These are phyloP conservation scores for Cololabis saira DNA, from an alignment of 2,113 vertebrate species.

Conservation along the genomic window DNA sequence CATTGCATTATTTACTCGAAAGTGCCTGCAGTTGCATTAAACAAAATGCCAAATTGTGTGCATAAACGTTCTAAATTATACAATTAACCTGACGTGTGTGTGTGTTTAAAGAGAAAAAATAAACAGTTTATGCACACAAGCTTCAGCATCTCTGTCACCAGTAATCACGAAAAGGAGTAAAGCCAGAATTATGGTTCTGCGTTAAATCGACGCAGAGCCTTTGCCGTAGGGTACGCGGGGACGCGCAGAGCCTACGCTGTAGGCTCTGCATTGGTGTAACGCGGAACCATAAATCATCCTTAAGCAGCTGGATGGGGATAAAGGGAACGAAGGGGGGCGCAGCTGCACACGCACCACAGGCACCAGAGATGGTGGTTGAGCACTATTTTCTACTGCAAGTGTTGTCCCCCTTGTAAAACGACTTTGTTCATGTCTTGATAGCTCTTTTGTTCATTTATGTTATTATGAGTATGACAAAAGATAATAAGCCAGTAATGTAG, in stretches of 20 bases:
- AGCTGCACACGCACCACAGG: neutral
- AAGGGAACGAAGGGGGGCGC: slow-evolving; percentile 8
- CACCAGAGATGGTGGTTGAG: neutral
- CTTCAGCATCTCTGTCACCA: too few species aligned
- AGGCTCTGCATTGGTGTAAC: too few species aligned
- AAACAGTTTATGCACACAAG: neutral
- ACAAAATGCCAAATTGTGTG: too few species aligned
- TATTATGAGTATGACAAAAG: neutral
- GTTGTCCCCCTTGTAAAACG: neutral
- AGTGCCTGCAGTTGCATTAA: too few species aligned
- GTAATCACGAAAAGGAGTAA: neutral
- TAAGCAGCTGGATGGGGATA: slow-evolving; percentile 3
- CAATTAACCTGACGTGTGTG: too few species aligned
- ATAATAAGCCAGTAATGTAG: neutral
- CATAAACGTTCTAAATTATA: too few species aligned
- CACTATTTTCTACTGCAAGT: neutral
- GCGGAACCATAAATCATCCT: too few species aligned
- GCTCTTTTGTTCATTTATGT: neutral
- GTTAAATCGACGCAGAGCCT: too few species aligned
- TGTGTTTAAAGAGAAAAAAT: too few species aligned
- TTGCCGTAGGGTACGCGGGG: too few species aligned
- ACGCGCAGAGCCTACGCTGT: too few species aligned
- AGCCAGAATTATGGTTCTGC: too few species aligned
- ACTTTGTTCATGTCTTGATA: neutral
- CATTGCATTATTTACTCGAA: neutral